phyloP scores from a whole-genome alignment of 2,113 vertebrate genomes.

The Desmodus rotundus region DNA sequence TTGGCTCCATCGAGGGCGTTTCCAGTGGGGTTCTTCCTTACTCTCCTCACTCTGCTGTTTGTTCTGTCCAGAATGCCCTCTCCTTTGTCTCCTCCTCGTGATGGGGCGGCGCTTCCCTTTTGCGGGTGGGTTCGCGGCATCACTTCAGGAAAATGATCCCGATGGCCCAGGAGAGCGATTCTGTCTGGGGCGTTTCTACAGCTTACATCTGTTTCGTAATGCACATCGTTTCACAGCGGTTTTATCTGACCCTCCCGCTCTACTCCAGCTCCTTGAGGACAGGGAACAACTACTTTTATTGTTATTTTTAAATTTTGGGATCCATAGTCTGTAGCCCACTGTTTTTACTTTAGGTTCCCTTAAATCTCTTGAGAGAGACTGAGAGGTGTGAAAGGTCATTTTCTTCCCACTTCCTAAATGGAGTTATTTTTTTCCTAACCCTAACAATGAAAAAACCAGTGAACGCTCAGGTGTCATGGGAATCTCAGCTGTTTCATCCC shows the following conservation, averaged over 20 bases:
- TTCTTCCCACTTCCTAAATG: neutral
- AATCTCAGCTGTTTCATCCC: neutral
- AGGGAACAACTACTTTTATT: neutral
- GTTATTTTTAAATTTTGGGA: conserved; percentile 27
- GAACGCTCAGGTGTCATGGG: neutral
- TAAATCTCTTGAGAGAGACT: neutral
- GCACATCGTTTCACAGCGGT: neutral
- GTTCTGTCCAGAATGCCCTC: neutral
- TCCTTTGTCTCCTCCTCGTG: neutral
- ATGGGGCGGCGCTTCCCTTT: neutral
- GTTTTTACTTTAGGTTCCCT: neutral
- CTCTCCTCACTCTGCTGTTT: neutral
- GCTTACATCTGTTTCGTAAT: neutral
- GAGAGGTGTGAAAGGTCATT: neutral
- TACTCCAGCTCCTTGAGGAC: neutral
- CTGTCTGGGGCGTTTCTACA: neutral
- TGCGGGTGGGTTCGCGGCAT: neutral
- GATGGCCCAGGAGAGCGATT: neutral
- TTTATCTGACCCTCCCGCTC: neutral
- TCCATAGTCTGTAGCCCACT: neutral
- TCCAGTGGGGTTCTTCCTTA: neutral
- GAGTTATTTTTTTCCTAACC: neutral
- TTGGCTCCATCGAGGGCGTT: neutral
- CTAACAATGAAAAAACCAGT: conserved; percentile 8
- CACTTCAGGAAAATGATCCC: neutral